Percentiles rank a stretch among this genome's conserved stretches.
Evolutionary conservation across 2,888 invertebrate species (phyloP).

Genomic region (Tridacna gigas): DNA sequence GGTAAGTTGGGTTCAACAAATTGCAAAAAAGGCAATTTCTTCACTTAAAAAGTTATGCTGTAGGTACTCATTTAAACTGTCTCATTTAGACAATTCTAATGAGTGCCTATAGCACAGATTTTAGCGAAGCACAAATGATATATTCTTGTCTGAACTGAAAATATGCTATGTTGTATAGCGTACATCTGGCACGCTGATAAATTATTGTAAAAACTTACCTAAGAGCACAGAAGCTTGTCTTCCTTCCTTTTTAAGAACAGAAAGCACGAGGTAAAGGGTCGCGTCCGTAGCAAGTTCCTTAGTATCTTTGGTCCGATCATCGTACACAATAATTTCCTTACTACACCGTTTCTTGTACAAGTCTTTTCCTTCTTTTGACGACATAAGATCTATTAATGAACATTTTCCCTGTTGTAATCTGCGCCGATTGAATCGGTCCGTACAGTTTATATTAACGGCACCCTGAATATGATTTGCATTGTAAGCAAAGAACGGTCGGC

Average conservation of each 20-base stretch:
- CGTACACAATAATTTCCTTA: constrained; percentile 89
- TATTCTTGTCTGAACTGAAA: too few species aligned
- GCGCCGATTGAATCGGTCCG: constrained; percentile 89
- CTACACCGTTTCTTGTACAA: constrained; percentile 86
- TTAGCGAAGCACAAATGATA: too few species aligned
- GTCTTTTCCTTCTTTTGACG: constrained; percentile 89
- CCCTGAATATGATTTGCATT: constrained; percentile 90
- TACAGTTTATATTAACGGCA: constrained; percentile 89
- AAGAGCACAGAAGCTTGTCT: constrained; percentile 89
- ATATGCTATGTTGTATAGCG: too few species aligned
- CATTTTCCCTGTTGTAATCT: constrained; percentile 89
- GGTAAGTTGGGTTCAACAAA: too few species aligned
- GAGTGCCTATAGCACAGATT: too few species aligned
- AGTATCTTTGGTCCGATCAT: constrained; percentile 89
- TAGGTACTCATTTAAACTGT: too few species aligned
- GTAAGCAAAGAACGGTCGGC: constrained; percentile 90
- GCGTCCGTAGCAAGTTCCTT: constrained; percentile 85
- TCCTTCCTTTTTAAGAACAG: constrained; percentile 89
- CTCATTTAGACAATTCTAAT: too few species aligned
- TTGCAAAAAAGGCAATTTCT: too few species aligned
- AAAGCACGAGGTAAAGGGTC: constrained; percentile 89
- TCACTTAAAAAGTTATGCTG: too few species aligned
- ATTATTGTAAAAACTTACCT: constrained; percentile 86
- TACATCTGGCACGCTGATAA: too few species aligned
- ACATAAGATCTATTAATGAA: constrained; percentile 89